Percentiles rank a stretch among this genome's conserved stretches.
These are phyloP conservation scores for Mycteria americana DNA, from an alignment of 2,797 vertebrate genomes.

Conservation along the genomic window DNA sequence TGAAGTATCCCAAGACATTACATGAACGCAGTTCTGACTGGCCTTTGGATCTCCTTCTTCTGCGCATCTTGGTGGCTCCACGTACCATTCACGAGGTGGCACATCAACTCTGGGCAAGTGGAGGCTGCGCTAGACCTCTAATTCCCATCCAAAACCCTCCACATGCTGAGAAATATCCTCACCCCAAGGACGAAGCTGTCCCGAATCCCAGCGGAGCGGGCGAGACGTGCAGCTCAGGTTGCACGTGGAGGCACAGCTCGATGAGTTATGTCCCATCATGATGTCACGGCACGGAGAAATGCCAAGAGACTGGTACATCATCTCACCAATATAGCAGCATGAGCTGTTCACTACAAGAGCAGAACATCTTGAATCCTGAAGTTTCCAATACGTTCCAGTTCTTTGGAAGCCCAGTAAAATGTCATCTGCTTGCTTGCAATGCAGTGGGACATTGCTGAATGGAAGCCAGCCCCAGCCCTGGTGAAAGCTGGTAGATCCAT, in stretches of 20 bases:
- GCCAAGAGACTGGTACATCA: conserved; percentile 46
- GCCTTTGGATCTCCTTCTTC: background rate
- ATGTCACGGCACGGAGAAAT: background rate
- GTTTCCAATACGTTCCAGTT: background rate
- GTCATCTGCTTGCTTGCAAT: background rate
- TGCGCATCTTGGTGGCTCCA: background rate
- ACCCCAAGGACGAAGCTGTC: background rate
- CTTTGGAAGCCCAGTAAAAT: background rate
- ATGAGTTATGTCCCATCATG: conserved; percentile 9
- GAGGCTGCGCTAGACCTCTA: background rate
- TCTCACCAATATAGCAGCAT: conserved; percentile 33
- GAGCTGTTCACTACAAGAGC: background rate
- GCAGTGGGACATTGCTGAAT: background rate
- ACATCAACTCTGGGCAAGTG: background rate
- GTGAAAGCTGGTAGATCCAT: background rate
- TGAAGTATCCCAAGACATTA: background rate
- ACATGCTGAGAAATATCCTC: background rate
- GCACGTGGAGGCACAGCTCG: background rate
- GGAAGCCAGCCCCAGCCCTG: background rate
- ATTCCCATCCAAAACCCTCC: background rate
- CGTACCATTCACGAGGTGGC: rapidly evolving
- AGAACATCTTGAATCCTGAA: conserved; percentile 44
- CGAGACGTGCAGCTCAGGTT: background rate
- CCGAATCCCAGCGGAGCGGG: background rate
- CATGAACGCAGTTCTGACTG: background rate